Base-by-base conservation (phyloP, 2,797 vertebrate genomes). In the Miichthys miiuy region DNA sequence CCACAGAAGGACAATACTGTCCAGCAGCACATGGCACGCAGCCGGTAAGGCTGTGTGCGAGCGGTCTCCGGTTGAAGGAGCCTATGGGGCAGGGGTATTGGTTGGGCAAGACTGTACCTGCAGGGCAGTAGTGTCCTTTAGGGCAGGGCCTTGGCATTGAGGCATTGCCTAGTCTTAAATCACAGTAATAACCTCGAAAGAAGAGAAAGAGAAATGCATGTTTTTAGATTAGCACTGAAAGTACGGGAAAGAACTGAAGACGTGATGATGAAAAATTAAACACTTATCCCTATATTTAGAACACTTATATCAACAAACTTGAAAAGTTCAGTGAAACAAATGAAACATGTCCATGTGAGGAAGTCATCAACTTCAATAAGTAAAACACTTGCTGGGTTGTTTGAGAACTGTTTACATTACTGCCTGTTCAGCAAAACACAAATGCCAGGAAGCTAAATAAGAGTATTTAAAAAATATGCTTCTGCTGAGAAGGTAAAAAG, bases 61-160 rank as follows among this genome's bases (percentile, higher is more conserved):
- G 92, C 66, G 92, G 88, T 48, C 71, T 91, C 2, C 95, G 90
- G 65, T 96, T 96, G 25, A 96, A 98, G 25, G 96, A 96, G 60
- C 97, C 96, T 1, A 77, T 51, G 0, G 97, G 97, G 80, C 97
- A 99, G 77, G 96, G 95, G 86, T 96, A 87, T 72, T 96, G 95
- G 58, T 92, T 93, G 68, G 95, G 92, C 47, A 89, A 46, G 30
- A 81, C 83, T 0, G 96, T 97, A 57, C 97, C 97, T 54, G 79
- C 65, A 16, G 96, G 97, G 85, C 97, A 99, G 86, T 96, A 99
- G 88, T 97, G 95, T 38, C 97, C 97, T 80, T 69, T 91, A 0
- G 95, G 96, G 84, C 97, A 98, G 0, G 95, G 95, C 82, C 92
- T 94, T n/a, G 92, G 91, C 27, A 91, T 90, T 20, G 96, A 96